Evolutionary conservation across 2,888 invertebrate genomes (phyloP).

Genomic region (Oscheius onirici): DNA sequence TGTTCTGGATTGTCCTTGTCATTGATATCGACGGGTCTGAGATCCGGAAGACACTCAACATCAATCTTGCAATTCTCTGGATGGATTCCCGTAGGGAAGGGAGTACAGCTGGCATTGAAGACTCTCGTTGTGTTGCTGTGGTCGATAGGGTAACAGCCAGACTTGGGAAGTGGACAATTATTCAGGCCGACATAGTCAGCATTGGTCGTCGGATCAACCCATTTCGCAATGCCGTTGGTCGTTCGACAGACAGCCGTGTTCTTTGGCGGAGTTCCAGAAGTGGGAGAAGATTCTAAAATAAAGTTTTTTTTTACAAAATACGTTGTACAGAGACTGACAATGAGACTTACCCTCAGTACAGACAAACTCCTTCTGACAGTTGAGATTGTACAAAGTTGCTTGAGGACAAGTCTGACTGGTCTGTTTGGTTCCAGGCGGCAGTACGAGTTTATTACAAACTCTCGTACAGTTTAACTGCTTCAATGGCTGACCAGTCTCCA

Average conservation of each 20-base stretch:
- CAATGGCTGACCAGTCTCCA: too few relatives aligned
- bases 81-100: background rate
- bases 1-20: background rate
- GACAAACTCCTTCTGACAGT: background rate
- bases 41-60: background rate
- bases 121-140: background rate
- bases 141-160: background rate
- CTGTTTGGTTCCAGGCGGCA: background rate
- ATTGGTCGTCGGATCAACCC: slow-evolving; percentile 3
- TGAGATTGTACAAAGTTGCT: background rate
- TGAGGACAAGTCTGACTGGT: background rate
- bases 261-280: background rate
- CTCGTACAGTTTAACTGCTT: background rate
- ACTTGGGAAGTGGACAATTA: background rate
- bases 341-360: background rate
- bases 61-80: slow-evolving; percentile 5
- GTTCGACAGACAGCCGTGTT: background rate
- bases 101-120: background rate
- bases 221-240: background rate
- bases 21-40: background rate
- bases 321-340: too few relatives aligned
- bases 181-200: background rate
- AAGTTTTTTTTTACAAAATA: too few relatives aligned
- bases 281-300: too few relatives aligned
- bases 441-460: background rate